Evolutionary conservation across 2,888 invertebrate species (phyloP).

Genomic region (Agelastica alni): DNA sequence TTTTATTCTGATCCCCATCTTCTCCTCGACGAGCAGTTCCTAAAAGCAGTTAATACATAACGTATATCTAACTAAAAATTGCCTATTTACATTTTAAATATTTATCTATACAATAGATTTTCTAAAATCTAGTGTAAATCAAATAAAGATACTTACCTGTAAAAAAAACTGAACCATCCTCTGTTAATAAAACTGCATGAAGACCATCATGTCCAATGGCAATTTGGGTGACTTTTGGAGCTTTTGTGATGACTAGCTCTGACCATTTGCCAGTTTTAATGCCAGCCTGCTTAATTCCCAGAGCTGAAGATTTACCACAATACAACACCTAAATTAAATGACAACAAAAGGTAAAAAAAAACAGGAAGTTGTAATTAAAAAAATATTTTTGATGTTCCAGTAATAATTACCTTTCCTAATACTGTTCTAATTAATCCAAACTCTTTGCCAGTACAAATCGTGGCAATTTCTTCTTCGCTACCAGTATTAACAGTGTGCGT

Average conservation of each 20-base stretch:
- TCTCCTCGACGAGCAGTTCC: conserved; percentile 91
- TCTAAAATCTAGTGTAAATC: no score
- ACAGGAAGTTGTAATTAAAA: no score
- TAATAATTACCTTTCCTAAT: conserved; percentile 77
- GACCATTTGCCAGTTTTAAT: conserved; percentile 63
- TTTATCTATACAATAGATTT: no score
- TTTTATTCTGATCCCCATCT: conserved; percentile 82
- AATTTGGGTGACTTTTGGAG: conserved; percentile 74
- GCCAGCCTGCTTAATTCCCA: conserved; percentile 78
- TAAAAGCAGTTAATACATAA: no score
- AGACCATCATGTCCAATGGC: conserved; percentile 93
- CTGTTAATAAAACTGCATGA: conserved; percentile 87
- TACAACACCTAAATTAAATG: conserved; percentile 69
- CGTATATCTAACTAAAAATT: no score
- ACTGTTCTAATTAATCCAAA: conserved; percentile 83
- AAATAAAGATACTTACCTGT: conserved; percentile 54
- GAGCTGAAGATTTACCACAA: conserved; percentile 81
- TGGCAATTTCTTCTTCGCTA: conserved; percentile 76
- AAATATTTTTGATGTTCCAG: no score
- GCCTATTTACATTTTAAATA: no score
- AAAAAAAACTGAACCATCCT: conserved; percentile 90
- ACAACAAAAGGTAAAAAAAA: conserved; percentile 6
- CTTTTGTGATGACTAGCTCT: conserved; percentile 68
- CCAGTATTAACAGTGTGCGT: conserved; percentile 50
- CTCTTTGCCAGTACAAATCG: conserved; percentile 85